Evolutionary conservation across 2,888 invertebrate genomes (phyloP), one percentile per base, ranked within the genome.

Genomic region (Kryphioiulus occultus): DNA sequence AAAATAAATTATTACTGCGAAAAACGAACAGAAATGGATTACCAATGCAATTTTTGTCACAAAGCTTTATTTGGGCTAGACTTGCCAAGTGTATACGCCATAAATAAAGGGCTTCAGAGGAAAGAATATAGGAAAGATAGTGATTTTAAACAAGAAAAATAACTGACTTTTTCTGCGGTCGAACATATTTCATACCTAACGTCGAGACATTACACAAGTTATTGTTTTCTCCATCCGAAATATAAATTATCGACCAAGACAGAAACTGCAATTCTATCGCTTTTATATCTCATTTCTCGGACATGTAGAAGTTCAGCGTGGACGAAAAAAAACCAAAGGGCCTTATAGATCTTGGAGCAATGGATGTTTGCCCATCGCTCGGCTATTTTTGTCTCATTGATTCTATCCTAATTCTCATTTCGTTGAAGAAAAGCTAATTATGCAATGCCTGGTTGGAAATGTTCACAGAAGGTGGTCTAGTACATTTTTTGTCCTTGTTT

Each of bases 171-270:
- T 53, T 53, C 19, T 53, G 53, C 53, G 53, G 53, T 53, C 53
- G 53, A 10, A n/a, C 53, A n/a, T 53, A n/a, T 53, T 53, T 53
- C 53, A 53, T n/a, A 5, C 19, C 15, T n/a, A 53, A 53, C 53
- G n/a, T n/a, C 0, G 53, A n/a, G 53, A 53, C 53, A 53, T 53
- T n/a, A n/a, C 9, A 47, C 47, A 19, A n/a, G 19, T n/a, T 53
- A 53, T 53, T 53, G 53, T 53, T 53, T 53, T 53, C 53, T n/a
- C 53, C 53, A 53, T n/a, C 53, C 53, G 5, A n/a, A 53, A 9
- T 53, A 53, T n/a, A 53, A 53, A 53, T 53, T 53, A 53, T 53
- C 53, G 53, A 53, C 53, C 53, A n/a, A 53, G 53, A 53, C 53
- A 53, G 47, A 47, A 53, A 53, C 53, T 53, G 53, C n/a, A 3